Evolutionary conservation across 2,797 vertebrate species (phyloP), one percentile per base, ranked within the genome.

Genomic region (Acipenser ruthenus): DNA sequence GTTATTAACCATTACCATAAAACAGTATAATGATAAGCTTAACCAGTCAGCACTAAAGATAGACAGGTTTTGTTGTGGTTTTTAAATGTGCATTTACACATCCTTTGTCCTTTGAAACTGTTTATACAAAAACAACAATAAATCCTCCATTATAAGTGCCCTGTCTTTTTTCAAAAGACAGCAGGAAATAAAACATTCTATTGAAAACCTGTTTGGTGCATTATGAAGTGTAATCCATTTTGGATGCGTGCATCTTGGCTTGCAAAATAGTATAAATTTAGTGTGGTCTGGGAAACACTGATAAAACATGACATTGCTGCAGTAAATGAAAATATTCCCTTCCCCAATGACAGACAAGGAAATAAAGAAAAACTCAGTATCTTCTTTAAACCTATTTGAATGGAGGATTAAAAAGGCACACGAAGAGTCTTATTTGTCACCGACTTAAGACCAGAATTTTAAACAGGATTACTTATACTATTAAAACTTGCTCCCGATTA

Each of bases 231-330:
- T 47, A 7, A 49, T 68, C 68, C 48, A 72, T 64, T 55, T 11
- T 55, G 55, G 65, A 23, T 66, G 60, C 63, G 59, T 69, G 60
- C 63, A 63, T 68, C 49, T 55, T 60, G 65, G 60, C 69, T 70
- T 67, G 63, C 69, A 37, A 60, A 69, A 56, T n/a, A 49, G 18
- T 51, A 64, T 63, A 74, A 66, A 64, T 67, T 69, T 68, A 69
- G 65, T 50, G 50, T 47, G 65, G 69, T 65, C 72, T 69, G 68
- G 65, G 63, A 70, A 47, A 7, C 64, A 63, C 53, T 74, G 72
- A 76, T 71, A 75, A 74, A 71, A 65, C 65, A 64, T 55, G 58
- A 18, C 12, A 11, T 7, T 58, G 10, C 55, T 4, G 55, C 8
- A 48, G 12, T 63, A 50, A 59, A 58, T 47, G 8, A 37, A 63